Conservation (phyloP, 2,888 invertebrate species). For the Phorcus lineatus region DNA sequence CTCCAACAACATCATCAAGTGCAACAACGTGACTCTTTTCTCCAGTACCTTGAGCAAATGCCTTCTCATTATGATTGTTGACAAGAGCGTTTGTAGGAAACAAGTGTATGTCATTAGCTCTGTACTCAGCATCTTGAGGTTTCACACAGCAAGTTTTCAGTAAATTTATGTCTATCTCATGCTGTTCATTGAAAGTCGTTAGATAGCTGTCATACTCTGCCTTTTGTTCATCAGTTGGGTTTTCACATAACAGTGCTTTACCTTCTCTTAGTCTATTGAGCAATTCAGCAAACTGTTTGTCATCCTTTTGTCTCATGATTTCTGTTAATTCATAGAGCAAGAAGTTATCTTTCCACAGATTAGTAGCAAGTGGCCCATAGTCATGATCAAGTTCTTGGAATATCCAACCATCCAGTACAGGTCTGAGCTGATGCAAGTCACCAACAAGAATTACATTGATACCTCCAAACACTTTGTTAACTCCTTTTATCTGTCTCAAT, state of each 20-base stretch:
- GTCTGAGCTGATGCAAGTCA: slow-evolving; percentile 43
- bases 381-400: slow-evolving; percentile 31
- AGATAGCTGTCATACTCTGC: too few species aligned
- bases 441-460: slow-evolving; percentile 41
- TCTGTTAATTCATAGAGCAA: slow-evolving; percentile 41
- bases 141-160: slow-evolving; percentile 30
- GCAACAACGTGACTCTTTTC: slow-evolving; percentile 26
- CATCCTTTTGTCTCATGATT: slow-evolving; percentile 48
- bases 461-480: slow-evolving; percentile 37
- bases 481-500: slow-evolving; percentile 36
- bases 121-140: slow-evolving; percentile 27
- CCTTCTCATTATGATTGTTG: slow-evolving; percentile 29
- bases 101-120: slow-evolving; percentile 32
- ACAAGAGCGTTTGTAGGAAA: slow-evolving; percentile 42
- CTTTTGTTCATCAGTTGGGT: too few species aligned
- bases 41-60: slow-evolving; percentile 17
- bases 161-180: slow-evolving; percentile 35
- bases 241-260: background rate
- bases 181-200: slow-evolving; percentile 12
- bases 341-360: slow-evolving; percentile 44
- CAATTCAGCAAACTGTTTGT: slow-evolving; percentile 44
- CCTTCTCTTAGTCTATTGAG: slow-evolving; percentile 48
- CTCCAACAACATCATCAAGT: slow-evolving; percentile 37
- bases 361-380: slow-evolving; percentile 38
- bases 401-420: slow-evolving; percentile 39